Base-by-base conservation (phyloP, 1,140 invertebrate species). In the Medauroidea extradentata region DNA sequence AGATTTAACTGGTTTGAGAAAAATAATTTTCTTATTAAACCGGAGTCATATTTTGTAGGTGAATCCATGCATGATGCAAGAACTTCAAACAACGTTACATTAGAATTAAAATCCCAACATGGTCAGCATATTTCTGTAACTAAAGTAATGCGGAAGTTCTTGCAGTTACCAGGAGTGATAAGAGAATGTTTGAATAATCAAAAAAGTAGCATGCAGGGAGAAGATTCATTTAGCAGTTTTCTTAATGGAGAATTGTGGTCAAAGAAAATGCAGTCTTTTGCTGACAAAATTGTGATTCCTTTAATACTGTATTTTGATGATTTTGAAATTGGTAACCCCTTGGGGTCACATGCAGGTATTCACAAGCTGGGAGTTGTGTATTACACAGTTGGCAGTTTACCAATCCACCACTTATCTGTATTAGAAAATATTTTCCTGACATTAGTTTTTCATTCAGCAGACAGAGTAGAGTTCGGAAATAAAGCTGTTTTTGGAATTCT, bases 401-500 rank as follows among this genome's bases (percentile, higher is more conserved):
- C 52, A 3, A 27, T 42, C 2, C 19, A 9, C 11, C 11, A 16
- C 5, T 21, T 27, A 19, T 53, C 52, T 39, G 25, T 21, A 29
- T 19, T 53, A 3, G 52, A 53, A 53, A 53, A 53, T 13, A 53
- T 53, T 11, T 53, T 53, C 18, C 25, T 53, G 3, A 3, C 5
- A 19, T 7, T 21, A n/a, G 9, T 46, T 11, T 46, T 46, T 57
- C 27, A 23, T 50, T n/a, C 61, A 18, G 2, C 50, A 19, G 58
- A 50, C 59, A 11, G 49, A 34, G 4, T 11, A 11, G 11, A 34
- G 5, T 34, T 65, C 56, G 60, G 41, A 24, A 66, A 67, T 62
- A 23, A 59, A 51, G 49, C 59, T 41, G 57, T 61, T 69, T 73
- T 56, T 34, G 3, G 51, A 21, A 58, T 52, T 53, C 21, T 69